Conservation (phyloP, 2,888 invertebrate species). For the Pogonocherus hispidulus region DNA sequence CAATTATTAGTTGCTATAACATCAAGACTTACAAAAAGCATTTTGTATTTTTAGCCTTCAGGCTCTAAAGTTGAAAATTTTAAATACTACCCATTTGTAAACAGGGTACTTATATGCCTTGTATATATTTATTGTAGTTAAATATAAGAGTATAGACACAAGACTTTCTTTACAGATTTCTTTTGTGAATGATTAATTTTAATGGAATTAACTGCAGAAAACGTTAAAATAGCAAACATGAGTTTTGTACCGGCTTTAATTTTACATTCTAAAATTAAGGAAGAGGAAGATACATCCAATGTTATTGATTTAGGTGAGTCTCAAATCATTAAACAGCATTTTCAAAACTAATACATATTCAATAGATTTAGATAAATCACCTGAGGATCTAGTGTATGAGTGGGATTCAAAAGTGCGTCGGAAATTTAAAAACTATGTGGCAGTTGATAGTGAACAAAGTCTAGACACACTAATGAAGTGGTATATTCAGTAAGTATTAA, state of each 20-base stretch:
- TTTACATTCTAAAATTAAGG: slow-evolving; percentile 7
- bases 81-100: not conserved
- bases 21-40: not conserved
- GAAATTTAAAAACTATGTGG: slow-evolving; percentile 44
- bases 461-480: slow-evolving; percentile 51
- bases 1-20: not conserved
- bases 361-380: slow-evolving; percentile 34
- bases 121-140: no score
- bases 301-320: slow-evolving; percentile 31
- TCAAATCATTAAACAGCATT: not conserved
- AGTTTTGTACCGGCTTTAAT: not conserved
- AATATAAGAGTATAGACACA: not conserved
- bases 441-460: slow-evolving; percentile 46
- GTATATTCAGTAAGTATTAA: slow-evolving; percentile 54
- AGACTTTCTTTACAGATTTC: slow-evolving; percentile 3
- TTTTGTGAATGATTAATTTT: slow-evolving; percentile 16
- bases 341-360: not conserved
- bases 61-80: not conserved
- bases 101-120: no score
- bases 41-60: not conserved
- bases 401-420: slow-evolving; percentile 52
- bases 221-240: not conserved
- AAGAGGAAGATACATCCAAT: slow-evolving; percentile 7
- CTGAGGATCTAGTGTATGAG: slow-evolving; percentile 46
- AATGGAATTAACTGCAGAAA: not conserved